Percentiles rank a stretch among this genome's conserved stretches.
These are phyloP conservation scores for Argyrosomus japonicus DNA, from an alignment of 2,113 vertebrate species.

Conservation along the genomic window DNA sequence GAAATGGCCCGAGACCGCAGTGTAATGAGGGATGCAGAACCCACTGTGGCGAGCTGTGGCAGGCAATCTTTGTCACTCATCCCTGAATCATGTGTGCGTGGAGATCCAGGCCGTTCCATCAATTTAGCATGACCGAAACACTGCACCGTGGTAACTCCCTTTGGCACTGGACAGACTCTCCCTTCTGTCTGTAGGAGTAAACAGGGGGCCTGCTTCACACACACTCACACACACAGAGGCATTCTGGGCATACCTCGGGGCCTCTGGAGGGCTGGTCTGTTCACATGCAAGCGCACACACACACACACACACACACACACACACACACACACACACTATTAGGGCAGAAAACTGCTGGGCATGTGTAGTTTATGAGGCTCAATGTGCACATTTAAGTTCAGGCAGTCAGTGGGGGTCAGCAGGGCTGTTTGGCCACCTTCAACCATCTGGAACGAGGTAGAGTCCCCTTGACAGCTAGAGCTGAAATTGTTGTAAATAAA, in stretches of 20 bases:
- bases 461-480: slow-evolving; percentile 11
- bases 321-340: slow-evolving; percentile 34
- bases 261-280: slow-evolving; percentile 62
- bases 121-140: slow-evolving; percentile 63
- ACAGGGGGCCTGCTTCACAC: slow-evolving; percentile 66
- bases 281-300: slow-evolving; percentile 32
- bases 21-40: slow-evolving; percentile 59
- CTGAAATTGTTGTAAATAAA: background rate
- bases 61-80: slow-evolving; percentile 43
- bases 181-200: slow-evolving; percentile 62
- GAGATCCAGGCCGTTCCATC: slow-evolving; percentile 53
- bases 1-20: slow-evolving; percentile 47
- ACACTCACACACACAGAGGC: slow-evolving; percentile 42
- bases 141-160: slow-evolving; percentile 47
- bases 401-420: slow-evolving; percentile 8
- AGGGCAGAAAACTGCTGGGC: slow-evolving; percentile 22
- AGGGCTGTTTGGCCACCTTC: background rate
- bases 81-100: slow-evolving; percentile 28
- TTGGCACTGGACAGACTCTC: slow-evolving; percentile 62
- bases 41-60: slow-evolving; percentile 5
- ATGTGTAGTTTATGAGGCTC: slow-evolving; percentile 41
- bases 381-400: slow-evolving; percentile 27
- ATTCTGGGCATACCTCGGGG: slow-evolving; percentile 81
- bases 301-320: slow-evolving; percentile 31
- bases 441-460: slow-evolving; percentile 33